Evolutionary conservation across 2,113 vertebrate genomes (phyloP).

Genomic region (Epinephelus moara): DNA sequence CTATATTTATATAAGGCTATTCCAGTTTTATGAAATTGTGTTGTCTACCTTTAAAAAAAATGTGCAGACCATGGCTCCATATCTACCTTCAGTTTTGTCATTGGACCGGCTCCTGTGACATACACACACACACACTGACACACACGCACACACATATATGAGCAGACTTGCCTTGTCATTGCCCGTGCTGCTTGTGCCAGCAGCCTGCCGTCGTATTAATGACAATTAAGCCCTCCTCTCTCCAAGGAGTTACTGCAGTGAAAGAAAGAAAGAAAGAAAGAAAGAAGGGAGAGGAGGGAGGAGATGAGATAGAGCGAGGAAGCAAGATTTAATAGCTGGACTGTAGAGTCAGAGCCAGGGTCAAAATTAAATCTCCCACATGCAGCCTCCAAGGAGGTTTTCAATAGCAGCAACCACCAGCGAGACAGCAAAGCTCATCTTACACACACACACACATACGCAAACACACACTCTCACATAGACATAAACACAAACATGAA

Average conservation of each 20-base stretch:
- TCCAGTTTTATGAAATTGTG: constrained; percentile 72
- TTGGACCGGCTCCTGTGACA: constrained; percentile 80
- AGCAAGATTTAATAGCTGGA: constrained; percentile 57
- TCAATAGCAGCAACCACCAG: constrained; percentile 52
- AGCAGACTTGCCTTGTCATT: constrained; percentile 73
- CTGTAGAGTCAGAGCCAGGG: constrained; percentile 52
- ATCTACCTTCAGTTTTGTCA: constrained; percentile 80
- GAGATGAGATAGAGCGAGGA: constrained; percentile 24
- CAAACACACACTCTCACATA: background rate
- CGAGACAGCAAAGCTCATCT: constrained; percentile 56
- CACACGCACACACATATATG: constrained; percentile 33
- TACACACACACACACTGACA: constrained; percentile 28
- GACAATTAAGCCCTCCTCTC: constrained; percentile 76
- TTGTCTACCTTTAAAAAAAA: constrained; percentile 64
- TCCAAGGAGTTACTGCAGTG: constrained; percentile 53
- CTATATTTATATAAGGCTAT: constrained; percentile 81
- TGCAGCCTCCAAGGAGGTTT: constrained; percentile 51
- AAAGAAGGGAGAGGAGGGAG: constrained; percentile 1
- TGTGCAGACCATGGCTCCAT: constrained; percentile 69
- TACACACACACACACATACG: constrained; percentile 37
- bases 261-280: constrained; percentile 18
- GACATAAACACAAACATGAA: constrained; percentile 27
- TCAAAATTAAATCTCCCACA: constrained; percentile 59
- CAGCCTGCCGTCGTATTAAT: constrained; percentile 62
- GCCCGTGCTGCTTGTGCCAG: constrained; percentile 63